Conservation (phyloP, 2,888 invertebrate genomes). For the Ganaspis brasiliensis region DNA sequence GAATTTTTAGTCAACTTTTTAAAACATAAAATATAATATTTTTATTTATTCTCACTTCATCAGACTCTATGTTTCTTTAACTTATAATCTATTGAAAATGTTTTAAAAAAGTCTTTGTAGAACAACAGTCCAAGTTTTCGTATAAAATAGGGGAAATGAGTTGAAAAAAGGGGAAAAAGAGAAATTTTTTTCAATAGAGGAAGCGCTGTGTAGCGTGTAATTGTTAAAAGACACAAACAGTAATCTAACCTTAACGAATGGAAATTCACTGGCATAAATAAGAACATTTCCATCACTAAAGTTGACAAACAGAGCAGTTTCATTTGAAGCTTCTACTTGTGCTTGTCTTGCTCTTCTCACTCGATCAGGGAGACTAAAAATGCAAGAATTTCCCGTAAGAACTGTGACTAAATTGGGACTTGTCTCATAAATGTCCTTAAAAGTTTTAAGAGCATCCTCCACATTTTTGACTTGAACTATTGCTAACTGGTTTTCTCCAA, state of each 20-base stretch:
- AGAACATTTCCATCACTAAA: constrained; percentile 28
- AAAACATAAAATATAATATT: no score
- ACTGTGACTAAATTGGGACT: constrained; percentile 68
- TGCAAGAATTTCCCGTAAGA: constrained; percentile 73
- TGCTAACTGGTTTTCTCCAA: constrained; percentile 67
- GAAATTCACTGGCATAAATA: constrained; percentile 45
- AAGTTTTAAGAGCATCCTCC: constrained; percentile 65
- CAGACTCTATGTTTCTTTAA: no score
- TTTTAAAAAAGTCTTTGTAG: no score
- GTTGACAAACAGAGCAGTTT: constrained; percentile 4
- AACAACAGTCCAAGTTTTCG: no score
- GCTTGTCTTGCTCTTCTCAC: constrained; percentile 65
- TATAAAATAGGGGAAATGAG: no score
- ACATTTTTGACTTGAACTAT: constrained; percentile 64
- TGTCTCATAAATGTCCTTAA: constrained; percentile 75
- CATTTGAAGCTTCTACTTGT: not conserved
- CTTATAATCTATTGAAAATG: no score
- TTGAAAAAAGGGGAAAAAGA: no score
- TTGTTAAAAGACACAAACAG: no score
- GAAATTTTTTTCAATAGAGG: no score
- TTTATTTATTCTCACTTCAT: no score
- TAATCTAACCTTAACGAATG: constrained; percentile 47
- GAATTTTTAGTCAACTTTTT: no score
- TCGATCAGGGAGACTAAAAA: constrained; percentile 69
- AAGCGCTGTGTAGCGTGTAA: no score